Base-by-base conservation (phyloP, 2,797 vertebrate species). In the Xenentodon cancila region DNA sequence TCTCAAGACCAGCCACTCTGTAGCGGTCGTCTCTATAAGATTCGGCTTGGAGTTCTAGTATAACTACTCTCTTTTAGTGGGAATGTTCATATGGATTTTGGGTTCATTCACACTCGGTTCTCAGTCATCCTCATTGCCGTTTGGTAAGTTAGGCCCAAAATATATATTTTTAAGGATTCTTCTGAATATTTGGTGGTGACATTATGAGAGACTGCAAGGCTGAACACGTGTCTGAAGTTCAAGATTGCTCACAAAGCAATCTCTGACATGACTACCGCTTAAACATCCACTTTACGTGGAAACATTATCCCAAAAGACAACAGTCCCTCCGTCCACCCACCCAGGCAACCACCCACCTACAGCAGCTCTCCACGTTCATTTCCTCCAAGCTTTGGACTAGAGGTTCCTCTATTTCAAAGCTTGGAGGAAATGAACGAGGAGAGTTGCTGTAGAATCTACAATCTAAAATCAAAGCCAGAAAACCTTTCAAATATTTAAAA, bases 401-500 rank as follows among this genome's bases (percentile, higher is more conserved):
- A 77, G 75, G 84, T 88, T 87, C 79, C 85, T 81, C 79, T 68
- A 82, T 81, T n/a, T n/a, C n/a, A n/a, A n/a, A n/a, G 25, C 25
- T 25, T 25, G 25, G 25, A 25, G 25, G 25, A 25, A 25, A 25
- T 25, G 25, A 25, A 25, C 25, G 25, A 25, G 25, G 25, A 25
- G 25, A 25, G 25, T 25, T 25, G 25, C 25, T 25, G 25, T 25
- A 25, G 25, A 25, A 25, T 25, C 25, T 25, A 11, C 3, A 25
- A 25, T 25, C 25, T 3, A 25, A 25, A 25, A 25, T n/a, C n/a
- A 25, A 25, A 25, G 5, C 3, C 3, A 13, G 5, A 40, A 40
- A 40, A 40, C 16, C 12, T 3, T 40, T 15, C 2, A 40, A 15
- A 15, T 40, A 13, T 15, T 40, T 5, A 15, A 40, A 40, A 16